Evolutionary conservation across 2,888 invertebrate species (phyloP), one percentile per base, ranked within the genome.

Genomic region (Perdita meconis): DNA sequence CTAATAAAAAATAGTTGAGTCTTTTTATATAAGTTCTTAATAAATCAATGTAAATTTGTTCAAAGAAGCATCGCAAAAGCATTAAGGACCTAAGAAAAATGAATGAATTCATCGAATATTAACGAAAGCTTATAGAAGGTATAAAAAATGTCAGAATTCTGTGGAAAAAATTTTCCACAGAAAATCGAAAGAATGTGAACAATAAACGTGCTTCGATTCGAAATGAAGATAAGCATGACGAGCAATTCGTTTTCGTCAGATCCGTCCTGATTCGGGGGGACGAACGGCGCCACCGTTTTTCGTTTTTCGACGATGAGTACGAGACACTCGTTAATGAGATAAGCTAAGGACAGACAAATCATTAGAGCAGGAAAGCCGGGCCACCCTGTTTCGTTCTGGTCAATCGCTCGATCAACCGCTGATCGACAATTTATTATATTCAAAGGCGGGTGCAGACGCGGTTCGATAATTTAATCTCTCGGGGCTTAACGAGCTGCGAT

Each of bases 351-450:
- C 72, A 72, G 80, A 81, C 80, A 72, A 85, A 83, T 83, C 80
- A 75, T 85, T 83, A 85, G 66, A 65, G 60, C 38, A 59, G 74
- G 76, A 65, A 72, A 80, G 74, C 53, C 56, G 47, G 86, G 61
- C 83, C 83, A 85, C 86, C 85, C 85, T 79, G 85, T 76, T 66
- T 72, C 70, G 56, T 47, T 64, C 73, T 53, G 70, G 64, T 66
- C 76, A 73, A 78, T 83, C 80, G 68, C 71, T 86, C 84, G 84
- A 86, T 86, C 84, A 82, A 77, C 60, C 80, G 75, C 61, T 63
- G 82, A 84, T 85, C 79, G 82, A 76, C 82, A 77, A 85, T 85
- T 85, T 86, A 85, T 85, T 85, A 84, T 78, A 73, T 81, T 69
- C 64, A 70, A 50, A 56, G 67, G 66, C 78, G 72, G 65, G 44